Percentiles rank a stretch among this genome's conserved stretches.
Conservation (phyloP, 2,888 invertebrate genomes). For the Panorpa germanica region DNA sequence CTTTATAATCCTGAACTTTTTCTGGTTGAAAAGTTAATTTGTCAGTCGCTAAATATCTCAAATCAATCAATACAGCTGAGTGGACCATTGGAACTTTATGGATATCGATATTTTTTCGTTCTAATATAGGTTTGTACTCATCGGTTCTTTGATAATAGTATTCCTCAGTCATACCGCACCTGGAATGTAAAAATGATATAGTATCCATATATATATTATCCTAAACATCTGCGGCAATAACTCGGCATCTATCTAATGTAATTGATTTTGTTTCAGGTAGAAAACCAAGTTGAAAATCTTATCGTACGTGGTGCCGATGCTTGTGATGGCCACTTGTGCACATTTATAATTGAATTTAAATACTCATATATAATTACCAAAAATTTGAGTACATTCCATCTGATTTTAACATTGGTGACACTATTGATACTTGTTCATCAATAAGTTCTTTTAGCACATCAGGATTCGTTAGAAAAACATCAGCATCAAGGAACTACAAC, state of each 20-base stretch:
- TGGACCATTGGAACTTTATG: conserved; percentile 84
- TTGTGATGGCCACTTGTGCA: no score
- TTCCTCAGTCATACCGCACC: conserved; percentile 64
- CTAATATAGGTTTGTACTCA: conserved; percentile 64
- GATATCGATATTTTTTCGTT: conserved; percentile 48
- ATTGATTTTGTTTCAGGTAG: no score
- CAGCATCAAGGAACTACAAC: conserved; percentile 65
- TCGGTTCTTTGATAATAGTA: conserved; percentile 73
- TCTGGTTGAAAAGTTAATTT: conserved; percentile 52
- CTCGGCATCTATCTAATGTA: no score
- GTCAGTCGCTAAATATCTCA: conserved; percentile 37
- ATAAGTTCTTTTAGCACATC: conserved; percentile 42
- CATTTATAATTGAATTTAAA: no score
- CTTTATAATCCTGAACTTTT: conserved; percentile 40
- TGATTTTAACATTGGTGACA: conserved; percentile 73
- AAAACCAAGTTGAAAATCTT: no score
- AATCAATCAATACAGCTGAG: conserved; percentile 63
- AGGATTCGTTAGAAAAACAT: conserved; percentile 57
- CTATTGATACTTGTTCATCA: conserved; percentile 37
- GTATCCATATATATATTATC: no score
- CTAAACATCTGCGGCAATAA: no score
- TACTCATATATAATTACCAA: conserved; percentile 38
- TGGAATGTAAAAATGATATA: conserved; percentile 14
- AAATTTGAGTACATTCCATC: conserved; percentile 86
- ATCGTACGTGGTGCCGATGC: no score